A percentile compares a stretch with the other conserved stretches of the same genome.
phyloP scores from a whole-genome alignment of 2,888 invertebrate species.

The Allygus modestus region DNA sequence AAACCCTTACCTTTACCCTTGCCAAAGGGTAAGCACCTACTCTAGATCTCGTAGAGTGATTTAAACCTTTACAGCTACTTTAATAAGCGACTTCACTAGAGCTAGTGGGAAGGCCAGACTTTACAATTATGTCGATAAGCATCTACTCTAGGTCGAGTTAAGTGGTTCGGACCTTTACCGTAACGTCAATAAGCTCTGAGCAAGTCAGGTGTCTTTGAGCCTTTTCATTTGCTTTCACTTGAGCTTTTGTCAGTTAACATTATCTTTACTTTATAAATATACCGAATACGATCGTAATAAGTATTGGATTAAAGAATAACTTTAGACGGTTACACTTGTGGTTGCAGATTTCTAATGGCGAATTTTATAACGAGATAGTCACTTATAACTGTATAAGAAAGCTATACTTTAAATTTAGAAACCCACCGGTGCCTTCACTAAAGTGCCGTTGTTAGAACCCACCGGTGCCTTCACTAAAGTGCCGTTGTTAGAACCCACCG shows the following conservation, averaged over 20 bases:
- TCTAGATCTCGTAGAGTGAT: not conserved
- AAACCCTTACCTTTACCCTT: no score
- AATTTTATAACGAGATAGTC: not conserved
- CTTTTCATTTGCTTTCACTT: conserved; percentile 42
- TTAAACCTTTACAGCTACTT: no score
- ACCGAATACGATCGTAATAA: not conserved
- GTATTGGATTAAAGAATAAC: not conserved
- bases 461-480: not conserved
- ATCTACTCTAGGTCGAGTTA: not conserved
- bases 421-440: not conserved
- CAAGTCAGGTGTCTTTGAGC: conserved; percentile 48
- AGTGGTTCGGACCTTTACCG: not conserved
- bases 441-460: not conserved
- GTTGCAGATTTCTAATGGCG: not conserved
- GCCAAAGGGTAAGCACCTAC: no score
- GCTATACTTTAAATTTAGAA: not conserved
- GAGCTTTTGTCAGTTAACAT: conserved; percentile 28
- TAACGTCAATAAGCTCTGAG: conserved; percentile 24
- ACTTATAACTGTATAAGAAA: no score
- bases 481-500: not conserved
- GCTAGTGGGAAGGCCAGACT: no score
- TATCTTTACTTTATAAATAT: not conserved
- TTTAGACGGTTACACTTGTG: not conserved
- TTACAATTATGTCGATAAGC: not conserved
- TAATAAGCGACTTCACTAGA: no score